Evolutionary conservation across 2,888 invertebrate species (phyloP), one percentile per base, ranked within the genome.

Genomic region (Uloborus plumipes): DNA sequence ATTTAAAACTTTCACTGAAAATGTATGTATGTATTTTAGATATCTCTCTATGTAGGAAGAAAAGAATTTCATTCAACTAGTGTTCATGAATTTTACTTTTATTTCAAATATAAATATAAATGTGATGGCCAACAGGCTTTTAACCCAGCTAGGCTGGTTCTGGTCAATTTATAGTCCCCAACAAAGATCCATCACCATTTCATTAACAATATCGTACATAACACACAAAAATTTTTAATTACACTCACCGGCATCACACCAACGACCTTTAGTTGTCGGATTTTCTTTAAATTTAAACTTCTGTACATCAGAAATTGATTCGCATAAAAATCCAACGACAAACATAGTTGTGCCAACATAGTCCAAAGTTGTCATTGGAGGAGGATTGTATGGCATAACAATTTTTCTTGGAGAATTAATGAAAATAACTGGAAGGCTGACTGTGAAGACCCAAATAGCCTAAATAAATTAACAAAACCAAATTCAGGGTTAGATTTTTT

Each of bases 251-350:
- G 94, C 95, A 88, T 96, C 95, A 89, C 97, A 97, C 94, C 96
- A 97, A 89, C 94, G 94, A 49, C 96, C 96, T 89, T 94, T 94
- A 89, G 97, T 97, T 0, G 91, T 91, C 0, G 95, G 94, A 89
- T 97, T 95, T 88, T 95, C 94, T 85, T 95, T 92, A 88, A 97
- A 97, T 0, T 94, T 93, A 87, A 96, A 96, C 88, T 97, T 97
- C 88, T 97, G 97, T 69, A 96, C 90, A 90, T 97, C 97, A 0
- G 97, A 96, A 86, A 96, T 94, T 0, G 95, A 95, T 90, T 97
- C 97, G 20, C 94, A 94, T 65, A 96, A 88, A 65, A 97, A 90
- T 11, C 97, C 97, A 62, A 94, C 92, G n/a, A 94, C 91, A 88
- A 96, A 97, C 86, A 96, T 91, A 2, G 94, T 93, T 0, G 94